Percentiles rank a stretch among this genome's conserved stretches.
These are phyloP conservation scores for Irena cyanogastra DNA, from an alignment of 2,113 vertebrate genomes.

Conservation along the genomic window DNA sequence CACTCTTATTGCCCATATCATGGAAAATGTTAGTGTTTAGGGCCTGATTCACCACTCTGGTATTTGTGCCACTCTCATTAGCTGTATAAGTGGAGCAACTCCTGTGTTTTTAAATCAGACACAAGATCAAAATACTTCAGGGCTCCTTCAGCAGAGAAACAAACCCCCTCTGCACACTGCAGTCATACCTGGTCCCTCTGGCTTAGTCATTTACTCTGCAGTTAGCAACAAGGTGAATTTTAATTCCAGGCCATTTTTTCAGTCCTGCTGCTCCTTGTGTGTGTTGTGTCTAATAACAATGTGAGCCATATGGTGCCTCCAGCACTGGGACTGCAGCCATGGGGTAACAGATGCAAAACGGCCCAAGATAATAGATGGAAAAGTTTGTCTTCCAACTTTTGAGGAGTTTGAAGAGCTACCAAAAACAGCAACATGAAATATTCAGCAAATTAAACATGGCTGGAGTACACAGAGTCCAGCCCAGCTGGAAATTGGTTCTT, in stretches of 20 bases:
- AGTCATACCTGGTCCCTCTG: background rate
- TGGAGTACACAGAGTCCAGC: background rate
- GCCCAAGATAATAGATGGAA: constrained; percentile 46
- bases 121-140: background rate
- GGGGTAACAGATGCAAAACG: constrained; percentile 52
- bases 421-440: background rate
- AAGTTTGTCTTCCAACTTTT: constrained; percentile 24
- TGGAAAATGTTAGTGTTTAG: background rate
- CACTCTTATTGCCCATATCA: background rate
- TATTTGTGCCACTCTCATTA: background rate
- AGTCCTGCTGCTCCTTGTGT: constrained; percentile 11
- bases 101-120: background rate
- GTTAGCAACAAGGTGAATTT: constrained; percentile 45
- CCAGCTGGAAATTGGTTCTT: background rate
- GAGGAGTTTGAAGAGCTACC: constrained; percentile 25
- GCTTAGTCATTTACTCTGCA: constrained; percentile 4
- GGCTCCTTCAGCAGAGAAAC: background rate
- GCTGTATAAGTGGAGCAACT: background rate
- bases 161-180: background rate
- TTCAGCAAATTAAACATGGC: background rate
- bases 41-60: background rate
- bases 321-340: constrained; percentile 29
- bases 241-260: constrained; percentile 10
- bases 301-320: constrained; percentile 50
- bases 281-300: background rate